phyloP scores from a whole-genome alignment of 2,113 vertebrate species.

The Motacilla tschutschensis region DNA sequence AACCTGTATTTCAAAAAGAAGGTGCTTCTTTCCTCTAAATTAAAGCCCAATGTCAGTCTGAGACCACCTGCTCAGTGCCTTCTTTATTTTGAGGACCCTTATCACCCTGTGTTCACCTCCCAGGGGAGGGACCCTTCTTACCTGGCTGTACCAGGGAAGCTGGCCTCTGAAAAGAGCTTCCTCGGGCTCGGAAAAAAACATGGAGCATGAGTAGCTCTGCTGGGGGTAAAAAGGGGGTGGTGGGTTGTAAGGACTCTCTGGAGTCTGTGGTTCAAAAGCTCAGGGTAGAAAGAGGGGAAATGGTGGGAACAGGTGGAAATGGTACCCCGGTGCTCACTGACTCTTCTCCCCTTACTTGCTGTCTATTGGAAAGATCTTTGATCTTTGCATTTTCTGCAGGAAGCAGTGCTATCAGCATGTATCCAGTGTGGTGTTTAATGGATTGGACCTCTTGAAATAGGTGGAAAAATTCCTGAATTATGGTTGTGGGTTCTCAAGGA shows the following conservation, averaged over 20 bases:
- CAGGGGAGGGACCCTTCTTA: background rate
- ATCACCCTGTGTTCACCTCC: background rate
- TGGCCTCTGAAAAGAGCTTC: background rate
- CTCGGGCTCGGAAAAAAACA: background rate
- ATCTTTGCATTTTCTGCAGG: background rate
- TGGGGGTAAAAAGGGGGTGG: background rate
- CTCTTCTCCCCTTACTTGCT: background rate
- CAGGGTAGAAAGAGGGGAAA: background rate
- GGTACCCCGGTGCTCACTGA: background rate
- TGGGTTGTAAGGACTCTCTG: background rate
- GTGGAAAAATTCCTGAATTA: background rate
- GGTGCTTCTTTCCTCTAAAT: background rate
- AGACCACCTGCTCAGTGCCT: background rate
- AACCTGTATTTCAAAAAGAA: background rate
- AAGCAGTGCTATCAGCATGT: background rate
- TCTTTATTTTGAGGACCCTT: background rate
- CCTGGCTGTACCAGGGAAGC: background rate
- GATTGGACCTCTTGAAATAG: background rate
- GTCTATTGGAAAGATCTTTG: background rate
- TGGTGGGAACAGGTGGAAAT: background rate
- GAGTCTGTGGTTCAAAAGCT: background rate
- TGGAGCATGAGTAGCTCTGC: rapidly evolving
- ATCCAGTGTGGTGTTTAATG: background rate
- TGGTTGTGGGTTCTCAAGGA: background rate
- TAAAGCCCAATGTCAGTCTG: background rate